Percentiles rank a stretch among this genome's conserved stretches.
These are phyloP conservation scores for Rallus crepitans DNA, from an alignment of 2,797 vertebrate genomes.

Conservation along the genomic window DNA sequence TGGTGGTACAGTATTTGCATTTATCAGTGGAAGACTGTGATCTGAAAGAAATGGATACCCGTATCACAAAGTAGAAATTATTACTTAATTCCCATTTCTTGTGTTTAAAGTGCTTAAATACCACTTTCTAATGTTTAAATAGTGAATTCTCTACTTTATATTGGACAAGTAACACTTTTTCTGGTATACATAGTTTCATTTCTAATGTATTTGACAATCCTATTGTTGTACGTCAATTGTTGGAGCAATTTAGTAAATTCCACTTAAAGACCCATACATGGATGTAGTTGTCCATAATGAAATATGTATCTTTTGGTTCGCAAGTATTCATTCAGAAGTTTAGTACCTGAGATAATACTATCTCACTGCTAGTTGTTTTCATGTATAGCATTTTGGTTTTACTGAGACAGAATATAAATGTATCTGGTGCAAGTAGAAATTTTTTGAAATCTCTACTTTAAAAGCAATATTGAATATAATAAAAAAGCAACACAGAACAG, in stretches of 20 bases:
- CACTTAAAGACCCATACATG: neutral
- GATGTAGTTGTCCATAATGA: neutral
- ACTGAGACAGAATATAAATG: neutral
- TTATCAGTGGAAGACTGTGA: neutral
- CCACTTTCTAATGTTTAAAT: neutral
- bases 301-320: neutral
- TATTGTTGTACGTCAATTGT: neutral
- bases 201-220: neutral
- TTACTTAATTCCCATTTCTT: neutral
- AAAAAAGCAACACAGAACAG: neutral
- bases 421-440: neutral
- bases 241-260: neutral
- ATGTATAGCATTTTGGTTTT: neutral
- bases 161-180: neutral
- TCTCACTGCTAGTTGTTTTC: neutral
- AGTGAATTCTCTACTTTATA: neutral
- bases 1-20: neutral
- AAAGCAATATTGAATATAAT: neutral
- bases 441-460: neutral
- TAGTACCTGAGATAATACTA: neutral
- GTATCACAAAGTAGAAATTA: neutral
- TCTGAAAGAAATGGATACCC: neutral
- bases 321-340: neutral
- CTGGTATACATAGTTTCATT: neutral
- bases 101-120: neutral